Evolutionary conservation across 1,140 invertebrate genomes (phyloP), one percentile per base, ranked within the genome.

Genomic region (Limonius californicus): DNA sequence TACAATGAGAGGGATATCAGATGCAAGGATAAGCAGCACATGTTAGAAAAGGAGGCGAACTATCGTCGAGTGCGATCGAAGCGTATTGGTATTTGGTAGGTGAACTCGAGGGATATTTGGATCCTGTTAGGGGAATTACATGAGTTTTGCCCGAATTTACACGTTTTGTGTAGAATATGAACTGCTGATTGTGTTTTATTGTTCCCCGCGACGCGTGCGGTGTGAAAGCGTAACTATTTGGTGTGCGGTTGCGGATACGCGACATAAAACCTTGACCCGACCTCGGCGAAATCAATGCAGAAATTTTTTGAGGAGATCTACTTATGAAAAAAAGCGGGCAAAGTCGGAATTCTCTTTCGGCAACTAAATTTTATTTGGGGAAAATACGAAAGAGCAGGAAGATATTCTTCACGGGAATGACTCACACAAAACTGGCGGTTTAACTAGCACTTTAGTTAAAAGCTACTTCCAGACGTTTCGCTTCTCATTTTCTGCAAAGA

Each of bases 391-490:
- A 27, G 23, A 9, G 23, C 23, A 27, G 23, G 23, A 27, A 27
- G 23, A 27, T 27, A 27, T 27, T 27, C 23, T 27, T 27, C 23
- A 27, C 23, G 23, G 9, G 23, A 27, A 27, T 27, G 23, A 27
- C 23, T 27, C 23, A 27, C 23, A 45, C 42, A 50, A 50, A 50
- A 50, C 16, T 50, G 45, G 14, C 9, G 7, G 45, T 50, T 50
- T 50, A 50, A 50, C 45, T 50, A 50, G 45, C 45, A 50, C 45
- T 50, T 50, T 50, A 50, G 45, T 50, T 50, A 50, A 50, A 50
- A 50, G 45, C 45, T 50, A 50, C 45, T 50, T 50, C 14, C 14
- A 50, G 45, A 50, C 14, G 20, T 19, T 50, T 18, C 16, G n/a
- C 16, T 21, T 50, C 45, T 21, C 45, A 50, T 50, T 14, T 18